Base-by-base conservation (phyloP, 1,140 invertebrate species). In the Pseudachorutes palmiensis region DNA sequence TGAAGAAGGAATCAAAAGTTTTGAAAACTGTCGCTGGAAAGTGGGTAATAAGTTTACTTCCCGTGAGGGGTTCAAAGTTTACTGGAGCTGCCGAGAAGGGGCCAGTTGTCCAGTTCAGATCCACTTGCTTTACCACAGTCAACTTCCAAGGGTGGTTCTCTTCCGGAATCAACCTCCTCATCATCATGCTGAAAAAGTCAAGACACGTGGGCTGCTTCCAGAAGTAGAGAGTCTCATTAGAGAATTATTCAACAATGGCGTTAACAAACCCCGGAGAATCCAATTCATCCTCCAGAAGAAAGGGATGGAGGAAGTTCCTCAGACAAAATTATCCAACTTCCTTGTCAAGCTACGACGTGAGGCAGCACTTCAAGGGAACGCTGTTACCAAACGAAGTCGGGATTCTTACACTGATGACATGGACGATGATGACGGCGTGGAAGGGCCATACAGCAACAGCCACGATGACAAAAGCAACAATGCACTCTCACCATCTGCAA, bases 21-120 rank as follows among this genome's bases (percentile, higher is more conserved):
- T 55, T 55, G 51, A 55, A 55, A 55, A 55, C 24, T 55, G 51
- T 26, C 51, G 51, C 24, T 55, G 51, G 51, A 55, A 55, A 55
- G 51, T 55, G 51, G 51, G 51, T 5, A 55, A 55, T 24, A 55
- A 55, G 24, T 55, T 55, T 22, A 55, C 51, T 16, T 55, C 51
- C 24, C 51, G 51, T 26, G 51, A 55, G 24, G 51, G 51, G 14
- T 55, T 55, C 24, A 55, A 55, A 26, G 51, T 55, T 5, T 55
- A 55, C 51, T 55, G 51, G 51, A 55, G 51, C 24, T 55, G 51
- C 24, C 12, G 51, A 26, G 51, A 55, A 55, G 51, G 51, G 12
- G 51, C 12, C 12, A 55, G 51, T 55, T 55, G 51, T 22, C 51
- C 51, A 14, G 51, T 55, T 14, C 51, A 55, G 24, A 55, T 55